A percentile compares a stretch with the other conserved stretches of the same genome.
Evolutionary conservation across 2,797 vertebrate species (phyloP).

Genomic region (Passerculus sandwichensis): DNA sequence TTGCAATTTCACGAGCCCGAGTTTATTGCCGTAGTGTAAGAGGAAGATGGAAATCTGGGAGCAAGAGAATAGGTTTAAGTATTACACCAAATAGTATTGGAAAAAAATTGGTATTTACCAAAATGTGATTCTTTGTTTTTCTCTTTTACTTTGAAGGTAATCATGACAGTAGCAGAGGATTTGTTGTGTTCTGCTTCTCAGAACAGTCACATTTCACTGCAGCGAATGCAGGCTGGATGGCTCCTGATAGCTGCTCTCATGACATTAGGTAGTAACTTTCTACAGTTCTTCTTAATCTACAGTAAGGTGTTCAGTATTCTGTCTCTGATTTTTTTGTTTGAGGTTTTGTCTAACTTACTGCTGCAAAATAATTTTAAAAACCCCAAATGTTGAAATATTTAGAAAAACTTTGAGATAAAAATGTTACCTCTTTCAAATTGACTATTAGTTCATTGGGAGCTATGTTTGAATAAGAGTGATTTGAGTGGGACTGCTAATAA

Average conservation of each 20-base stretch:
- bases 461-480: neutral
- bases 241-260: slow-evolving; percentile 86
- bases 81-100: neutral
- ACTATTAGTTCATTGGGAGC: neutral
- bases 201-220: slow-evolving; percentile 88
- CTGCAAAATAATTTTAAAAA: neutral
- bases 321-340: neutral
- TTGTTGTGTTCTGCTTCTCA: slow-evolving; percentile 90
- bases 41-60: neutral
- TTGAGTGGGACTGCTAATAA: neutral
- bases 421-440: neutral
- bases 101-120: neutral
- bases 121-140: slow-evolving; percentile 45
- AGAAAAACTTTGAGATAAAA: neutral
- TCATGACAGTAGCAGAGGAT: slow-evolving; percentile 88
- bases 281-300: neutral
- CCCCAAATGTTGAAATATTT: neutral
- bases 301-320: neutral
- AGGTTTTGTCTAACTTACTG: neutral
- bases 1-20: neutral
- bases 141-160: slow-evolving; percentile 75
- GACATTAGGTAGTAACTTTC: slow-evolving; percentile 84
- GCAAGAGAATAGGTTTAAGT: neutral
- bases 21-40: neutral
- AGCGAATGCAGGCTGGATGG: slow-evolving; percentile 91